Base-by-base conservation (phyloP, 2,888 invertebrate genomes). In the Drosophila mimetica region DNA sequence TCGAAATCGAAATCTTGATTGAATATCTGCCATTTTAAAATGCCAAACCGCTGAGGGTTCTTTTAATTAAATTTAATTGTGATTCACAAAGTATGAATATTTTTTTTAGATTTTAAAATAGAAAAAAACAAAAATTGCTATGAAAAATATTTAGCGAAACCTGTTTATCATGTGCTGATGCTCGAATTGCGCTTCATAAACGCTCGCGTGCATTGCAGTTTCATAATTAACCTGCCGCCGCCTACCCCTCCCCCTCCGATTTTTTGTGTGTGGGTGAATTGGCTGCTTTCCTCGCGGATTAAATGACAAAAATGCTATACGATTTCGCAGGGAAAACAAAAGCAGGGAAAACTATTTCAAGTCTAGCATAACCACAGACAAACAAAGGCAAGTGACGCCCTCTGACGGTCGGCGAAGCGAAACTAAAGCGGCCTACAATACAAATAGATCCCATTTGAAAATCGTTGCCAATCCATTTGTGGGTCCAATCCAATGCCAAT, bases 211-310 rank as follows among this genome's bases (percentile, higher is more conserved):
- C 46, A 16, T 20, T 34, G 65, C 64, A 28, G 64, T 42, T 65
- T 51, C 65, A 65, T 64, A 75, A 75, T 75, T 71, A 75, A 58
- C 36, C 44, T 51, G 65, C 59, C 16, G 64, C 44, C n/a, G n/a
- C n/a, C n/a, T n/a, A n/a, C n/a, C n/a, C n/a, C 28, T 28, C 14
- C 25, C 44, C 16, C 7, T 4, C 13, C 4, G 8, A 20, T 41
- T 46, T 52, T 20, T 41, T 41, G n/a, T 39, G 36, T 11, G 46
- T 55, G 37, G 32, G 51, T 50, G 44, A 18, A 30, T 48, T 50
- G 60, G 53, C 18, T 54, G 44, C 44, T 14, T 11, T 51, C 18
- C 14, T 22, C 30, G 8, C 20, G 44, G 70, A 79, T 78, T 59
- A 39, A 39, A 74, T 80, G 58, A 61, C 71, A 60, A 75, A 18